Percentiles rank a stretch among this genome's conserved stretches.
These are phyloP conservation scores for Mionectes macconnelli DNA, from an alignment of 2,113 vertebrate genomes.

Conservation along the genomic window DNA sequence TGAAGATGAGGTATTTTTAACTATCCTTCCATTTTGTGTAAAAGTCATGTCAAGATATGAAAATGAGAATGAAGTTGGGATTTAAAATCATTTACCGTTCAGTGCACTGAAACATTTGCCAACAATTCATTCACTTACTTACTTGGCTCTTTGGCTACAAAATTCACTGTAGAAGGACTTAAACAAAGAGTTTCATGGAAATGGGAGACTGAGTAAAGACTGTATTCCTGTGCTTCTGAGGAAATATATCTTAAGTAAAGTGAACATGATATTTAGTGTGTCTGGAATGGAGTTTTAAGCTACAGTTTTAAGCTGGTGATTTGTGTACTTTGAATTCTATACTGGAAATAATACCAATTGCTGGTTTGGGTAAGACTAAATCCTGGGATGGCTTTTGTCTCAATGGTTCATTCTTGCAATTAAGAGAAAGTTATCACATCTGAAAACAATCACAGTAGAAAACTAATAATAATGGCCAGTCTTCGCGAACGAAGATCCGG, in stretches of 20 bases:
- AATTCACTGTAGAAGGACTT: not conserved
- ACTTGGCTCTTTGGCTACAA: not conserved
- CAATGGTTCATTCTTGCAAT: not conserved
- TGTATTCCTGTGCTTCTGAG: not conserved
- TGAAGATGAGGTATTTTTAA: not conserved
- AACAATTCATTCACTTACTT: not conserved
- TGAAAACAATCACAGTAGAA: not conserved
- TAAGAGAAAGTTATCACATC: not conserved
- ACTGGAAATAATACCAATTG: not conserved
- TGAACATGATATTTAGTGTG: not conserved
- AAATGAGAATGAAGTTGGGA: not conserved
- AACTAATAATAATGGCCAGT: no score
- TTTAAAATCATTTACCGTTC: conserved; percentile 9
- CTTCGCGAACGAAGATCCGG: no score
- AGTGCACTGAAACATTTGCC: not conserved
- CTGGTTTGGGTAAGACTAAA: not conserved
- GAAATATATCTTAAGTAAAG: not conserved
- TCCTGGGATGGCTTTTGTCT: not conserved
- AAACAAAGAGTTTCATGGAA: not conserved
- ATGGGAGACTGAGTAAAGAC: not conserved
- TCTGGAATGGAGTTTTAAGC: not conserved
- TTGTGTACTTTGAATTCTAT: not conserved
- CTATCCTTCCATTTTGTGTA: not conserved
- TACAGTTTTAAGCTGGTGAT: not conserved
- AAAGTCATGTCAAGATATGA: not conserved